Evolutionary conservation across 2,888 invertebrate species (phyloP).

Genomic region (Nemoura dubitans): DNA sequence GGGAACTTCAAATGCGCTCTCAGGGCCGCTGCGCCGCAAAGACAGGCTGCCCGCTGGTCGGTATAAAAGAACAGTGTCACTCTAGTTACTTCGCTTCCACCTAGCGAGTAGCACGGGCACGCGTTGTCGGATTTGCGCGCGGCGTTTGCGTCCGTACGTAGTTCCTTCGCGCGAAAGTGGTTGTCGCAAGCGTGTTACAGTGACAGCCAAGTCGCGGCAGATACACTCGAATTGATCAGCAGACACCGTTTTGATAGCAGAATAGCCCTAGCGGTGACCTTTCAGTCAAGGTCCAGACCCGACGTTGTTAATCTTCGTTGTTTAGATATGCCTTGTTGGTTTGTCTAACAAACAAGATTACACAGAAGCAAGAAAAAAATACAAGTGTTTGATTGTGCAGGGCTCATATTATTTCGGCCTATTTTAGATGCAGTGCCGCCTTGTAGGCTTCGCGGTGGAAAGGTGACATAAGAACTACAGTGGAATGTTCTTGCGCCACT

Average conservation of each 20-base stretch:
- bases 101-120: neutral
- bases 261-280: neutral
- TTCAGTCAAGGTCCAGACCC: neutral
- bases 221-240: neutral
- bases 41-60: neutral
- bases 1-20: neutral
- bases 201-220: too few species aligned
- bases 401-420: neutral
- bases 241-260: neutral
- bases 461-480: neutral
- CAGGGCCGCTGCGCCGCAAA: neutral
- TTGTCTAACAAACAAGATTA: neutral
- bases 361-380: neutral
- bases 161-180: neutral
- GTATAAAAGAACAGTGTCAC: slow-evolving; percentile 12
- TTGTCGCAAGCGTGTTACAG: too few species aligned
- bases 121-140: neutral
- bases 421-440: neutral
- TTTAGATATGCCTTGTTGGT: neutral
- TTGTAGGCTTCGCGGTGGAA: neutral
- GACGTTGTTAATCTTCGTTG: neutral
- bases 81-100: neutral
- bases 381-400: neutral
- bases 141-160: neutral
- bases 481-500: too few species aligned